Conservation (phyloP, 2,888 invertebrate genomes). For the Pyrrhosoma nymphula region DNA sequence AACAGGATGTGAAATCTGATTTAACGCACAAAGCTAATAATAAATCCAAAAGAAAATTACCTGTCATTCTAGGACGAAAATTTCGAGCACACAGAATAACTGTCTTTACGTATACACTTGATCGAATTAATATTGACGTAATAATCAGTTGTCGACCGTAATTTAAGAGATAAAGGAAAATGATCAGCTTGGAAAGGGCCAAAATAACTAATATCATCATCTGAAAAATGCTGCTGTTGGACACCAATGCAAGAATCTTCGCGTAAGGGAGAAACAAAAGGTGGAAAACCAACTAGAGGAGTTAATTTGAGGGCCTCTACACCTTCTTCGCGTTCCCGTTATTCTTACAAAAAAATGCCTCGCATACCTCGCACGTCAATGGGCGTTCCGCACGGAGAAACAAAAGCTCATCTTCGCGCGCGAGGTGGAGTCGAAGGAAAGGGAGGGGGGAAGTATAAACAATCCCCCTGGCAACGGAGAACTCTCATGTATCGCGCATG, state of each 20-base stretch:
- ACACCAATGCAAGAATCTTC: background rate
- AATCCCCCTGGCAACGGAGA: background rate
- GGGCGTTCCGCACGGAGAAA: background rate
- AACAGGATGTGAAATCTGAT: background rate
- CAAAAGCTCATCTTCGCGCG: background rate
- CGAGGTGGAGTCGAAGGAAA: background rate
- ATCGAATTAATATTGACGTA: background rate
- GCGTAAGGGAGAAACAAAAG: background rate
- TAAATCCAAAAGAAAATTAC: background rate
- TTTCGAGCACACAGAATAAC: background rate
- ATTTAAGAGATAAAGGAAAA: background rate
- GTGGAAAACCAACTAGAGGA: background rate
- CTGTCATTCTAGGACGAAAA: background rate
- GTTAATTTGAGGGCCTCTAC: constrained; percentile 32
- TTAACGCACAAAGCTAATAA: background rate
- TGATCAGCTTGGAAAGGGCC: background rate
- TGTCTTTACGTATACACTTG: background rate
- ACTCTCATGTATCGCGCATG: constrained; percentile 29
- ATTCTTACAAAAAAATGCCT: constrained; percentile 22
- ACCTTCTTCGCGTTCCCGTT: constrained; percentile 20
- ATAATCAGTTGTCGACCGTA: background rate
- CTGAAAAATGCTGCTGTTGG: background rate
- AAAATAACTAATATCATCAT: background rate
- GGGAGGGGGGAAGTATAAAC: background rate
- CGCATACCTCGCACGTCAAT: constrained; percentile 6